A percentile compares a stretch with the other conserved stretches of the same genome.
These are phyloP conservation scores for Dicrurus megarhynchus DNA, from an alignment of 2,113 vertebrate genomes.

Conservation along the genomic window DNA sequence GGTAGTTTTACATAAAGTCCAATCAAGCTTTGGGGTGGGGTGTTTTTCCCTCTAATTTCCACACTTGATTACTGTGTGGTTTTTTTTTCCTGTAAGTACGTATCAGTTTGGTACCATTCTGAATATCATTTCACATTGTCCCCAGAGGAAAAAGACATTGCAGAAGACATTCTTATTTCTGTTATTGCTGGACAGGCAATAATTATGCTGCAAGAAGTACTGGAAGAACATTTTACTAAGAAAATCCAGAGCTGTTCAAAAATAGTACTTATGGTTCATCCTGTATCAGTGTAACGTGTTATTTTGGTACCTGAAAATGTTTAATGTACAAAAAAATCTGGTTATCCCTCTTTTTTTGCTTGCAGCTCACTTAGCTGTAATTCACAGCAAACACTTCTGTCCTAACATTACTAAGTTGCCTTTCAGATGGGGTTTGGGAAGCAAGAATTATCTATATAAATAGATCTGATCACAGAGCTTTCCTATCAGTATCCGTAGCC, in stretches of 20 bases:
- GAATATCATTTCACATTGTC: background rate
- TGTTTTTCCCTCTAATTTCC: background rate
- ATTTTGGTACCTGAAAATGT: background rate
- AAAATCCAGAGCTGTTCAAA: conserved; percentile 8
- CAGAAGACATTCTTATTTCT: background rate
- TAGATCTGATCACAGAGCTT: background rate
- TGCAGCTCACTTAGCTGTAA: background rate
- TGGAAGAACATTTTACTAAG: background rate
- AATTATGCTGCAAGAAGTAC: background rate
- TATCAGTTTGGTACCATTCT: background rate
- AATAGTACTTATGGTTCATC: background rate
- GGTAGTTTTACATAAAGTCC: background rate
- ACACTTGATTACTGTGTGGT: background rate
- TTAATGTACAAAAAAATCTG: background rate
- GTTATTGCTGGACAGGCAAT: conserved; percentile 19
- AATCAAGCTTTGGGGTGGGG: background rate
- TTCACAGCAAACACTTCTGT: background rate
- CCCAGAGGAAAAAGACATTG: background rate
- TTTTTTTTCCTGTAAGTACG: background rate
- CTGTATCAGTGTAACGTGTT: background rate
- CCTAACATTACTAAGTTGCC: background rate
- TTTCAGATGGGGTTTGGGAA: background rate
- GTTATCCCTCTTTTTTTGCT: background rate
- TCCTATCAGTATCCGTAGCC: background rate
- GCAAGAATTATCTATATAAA: background rate